phyloP scores from a whole-genome alignment of 2,888 invertebrate species.

The Agrochola circellaris region DNA sequence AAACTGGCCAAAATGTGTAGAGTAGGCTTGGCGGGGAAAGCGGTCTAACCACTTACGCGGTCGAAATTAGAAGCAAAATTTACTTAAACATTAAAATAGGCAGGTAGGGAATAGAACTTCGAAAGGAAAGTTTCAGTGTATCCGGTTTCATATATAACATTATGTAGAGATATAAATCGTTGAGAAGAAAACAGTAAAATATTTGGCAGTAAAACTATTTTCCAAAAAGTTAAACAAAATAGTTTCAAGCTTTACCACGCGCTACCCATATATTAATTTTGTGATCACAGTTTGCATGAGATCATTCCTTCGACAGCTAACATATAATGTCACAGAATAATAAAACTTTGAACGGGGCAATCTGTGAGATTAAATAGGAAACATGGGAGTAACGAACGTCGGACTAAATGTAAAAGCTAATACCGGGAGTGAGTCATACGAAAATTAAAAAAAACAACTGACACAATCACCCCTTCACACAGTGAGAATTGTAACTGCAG shows the following conservation, averaged over 20 bases:
- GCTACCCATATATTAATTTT: not conserved
- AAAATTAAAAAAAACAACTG: not conserved
- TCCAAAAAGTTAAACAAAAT: not conserved
- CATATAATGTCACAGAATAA: not conserved
- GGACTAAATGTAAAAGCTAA: slow-evolving; percentile 25
- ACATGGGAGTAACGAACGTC: not conserved
- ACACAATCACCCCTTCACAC: not conserved
- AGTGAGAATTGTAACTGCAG: not conserved
- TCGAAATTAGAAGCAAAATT: not conserved
- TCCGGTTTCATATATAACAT: slow-evolving; percentile 2
- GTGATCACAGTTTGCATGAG: not conserved
- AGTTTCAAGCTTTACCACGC: not conserved
- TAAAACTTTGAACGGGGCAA: slow-evolving; percentile 8
- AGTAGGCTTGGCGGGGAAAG: not conserved
- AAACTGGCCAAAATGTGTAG: not conserved
- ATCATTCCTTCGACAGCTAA: not conserved
- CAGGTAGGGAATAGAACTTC: not conserved
- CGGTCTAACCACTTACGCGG: not conserved
- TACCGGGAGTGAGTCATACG: not conserved
- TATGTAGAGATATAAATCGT: not conserved
- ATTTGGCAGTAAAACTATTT: not conserved
- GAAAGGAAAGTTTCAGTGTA: slow-evolving; percentile 20
- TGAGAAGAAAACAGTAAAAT: no score
- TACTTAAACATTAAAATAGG: slow-evolving; percentile 22
- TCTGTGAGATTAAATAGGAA: slow-evolving; percentile 37